These are phyloP conservation scores for Akabosia matsudoensis DNA, from an alignment of 1,140 invertebrate species.

Conservation along the genomic window DNA sequence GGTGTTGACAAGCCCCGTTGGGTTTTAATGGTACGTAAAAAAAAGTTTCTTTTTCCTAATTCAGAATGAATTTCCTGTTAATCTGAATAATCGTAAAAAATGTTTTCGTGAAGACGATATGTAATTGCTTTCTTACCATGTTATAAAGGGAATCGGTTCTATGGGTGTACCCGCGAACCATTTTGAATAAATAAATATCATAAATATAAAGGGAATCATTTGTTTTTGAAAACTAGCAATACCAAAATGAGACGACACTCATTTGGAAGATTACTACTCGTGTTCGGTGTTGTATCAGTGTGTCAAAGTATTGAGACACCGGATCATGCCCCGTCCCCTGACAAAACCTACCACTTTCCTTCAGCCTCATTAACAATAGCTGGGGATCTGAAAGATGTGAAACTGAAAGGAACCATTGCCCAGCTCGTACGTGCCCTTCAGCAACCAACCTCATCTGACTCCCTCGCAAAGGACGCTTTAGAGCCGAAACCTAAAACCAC, in stretches of 20 bases:
- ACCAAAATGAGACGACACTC: neutral
- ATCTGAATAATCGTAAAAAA: no score
- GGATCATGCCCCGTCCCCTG: neutral
- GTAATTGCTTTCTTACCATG: no score
- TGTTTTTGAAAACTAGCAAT: no score
- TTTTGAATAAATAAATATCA: no score
- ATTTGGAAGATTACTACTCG: neutral
- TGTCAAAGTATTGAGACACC: neutral
- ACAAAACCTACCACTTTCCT: constrained; percentile 20
- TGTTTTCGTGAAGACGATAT: no score
- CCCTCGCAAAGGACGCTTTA: neutral
- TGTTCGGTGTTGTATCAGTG: neutral
- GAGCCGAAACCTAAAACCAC: constrained; percentile 8
- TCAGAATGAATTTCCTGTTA: no score
- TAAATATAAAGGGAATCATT: no score
- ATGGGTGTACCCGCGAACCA: no score
- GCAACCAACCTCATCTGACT: neutral
- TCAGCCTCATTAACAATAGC: constrained; percentile 14
- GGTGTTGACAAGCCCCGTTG: no score
- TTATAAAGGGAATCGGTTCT: no score
- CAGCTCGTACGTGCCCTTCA: constrained; percentile 21
- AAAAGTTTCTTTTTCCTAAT: no score
- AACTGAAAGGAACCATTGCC: constrained; percentile 18
- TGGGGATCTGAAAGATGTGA: constrained; percentile 24
- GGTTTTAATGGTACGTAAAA: no score